phyloP scores from a whole-genome alignment of 2,888 invertebrate species.

The Synanthedon myopaeformis region DNA sequence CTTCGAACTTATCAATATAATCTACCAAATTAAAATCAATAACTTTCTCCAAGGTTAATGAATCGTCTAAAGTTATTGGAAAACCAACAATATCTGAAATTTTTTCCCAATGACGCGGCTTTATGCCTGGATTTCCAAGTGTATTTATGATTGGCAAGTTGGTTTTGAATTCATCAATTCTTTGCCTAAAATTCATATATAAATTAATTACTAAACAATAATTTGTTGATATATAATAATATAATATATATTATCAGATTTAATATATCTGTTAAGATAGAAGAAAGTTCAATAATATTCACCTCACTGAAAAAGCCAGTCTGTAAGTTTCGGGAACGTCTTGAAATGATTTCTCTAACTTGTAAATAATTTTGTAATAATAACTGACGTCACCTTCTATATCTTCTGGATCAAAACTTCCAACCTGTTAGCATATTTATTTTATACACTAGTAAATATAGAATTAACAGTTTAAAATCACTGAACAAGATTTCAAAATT shows the following conservation, averaged over 20 bases:
- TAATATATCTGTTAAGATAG: not conserved
- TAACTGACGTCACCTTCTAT: slow-evolving; percentile 85
- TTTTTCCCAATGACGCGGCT: slow-evolving; percentile 92
- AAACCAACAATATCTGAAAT: slow-evolving; percentile 96
- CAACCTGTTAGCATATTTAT: slow-evolving; percentile 69
- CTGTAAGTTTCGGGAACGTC: slow-evolving; percentile 80
- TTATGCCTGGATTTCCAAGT: slow-evolving; percentile 94
- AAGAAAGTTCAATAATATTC: slow-evolving; percentile 4
- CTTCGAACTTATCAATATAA: slow-evolving; percentile 89
- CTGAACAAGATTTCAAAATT: no score
- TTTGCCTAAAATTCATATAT: slow-evolving; percentile 46
- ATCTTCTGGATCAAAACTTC: slow-evolving; percentile 86
- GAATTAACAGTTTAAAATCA: no score
- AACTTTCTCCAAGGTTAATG: slow-evolving; percentile 84
- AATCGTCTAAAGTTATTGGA: slow-evolving; percentile 86
- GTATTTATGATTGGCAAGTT: slow-evolving; percentile 93
- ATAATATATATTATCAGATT: not conserved
- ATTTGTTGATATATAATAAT: not conserved
- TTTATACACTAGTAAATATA: not conserved
- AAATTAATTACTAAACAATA: not conserved
- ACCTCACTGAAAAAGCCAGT: slow-evolving; percentile 74
- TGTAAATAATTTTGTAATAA: slow-evolving; percentile 80
- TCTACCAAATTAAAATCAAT: slow-evolving; percentile 91
- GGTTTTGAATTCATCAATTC: slow-evolving; percentile 89
- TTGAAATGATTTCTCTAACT: slow-evolving; percentile 87